Evolutionary conservation across 1,140 invertebrate genomes (phyloP).

Genomic region (Lordiphosa stackelbergi): DNA sequence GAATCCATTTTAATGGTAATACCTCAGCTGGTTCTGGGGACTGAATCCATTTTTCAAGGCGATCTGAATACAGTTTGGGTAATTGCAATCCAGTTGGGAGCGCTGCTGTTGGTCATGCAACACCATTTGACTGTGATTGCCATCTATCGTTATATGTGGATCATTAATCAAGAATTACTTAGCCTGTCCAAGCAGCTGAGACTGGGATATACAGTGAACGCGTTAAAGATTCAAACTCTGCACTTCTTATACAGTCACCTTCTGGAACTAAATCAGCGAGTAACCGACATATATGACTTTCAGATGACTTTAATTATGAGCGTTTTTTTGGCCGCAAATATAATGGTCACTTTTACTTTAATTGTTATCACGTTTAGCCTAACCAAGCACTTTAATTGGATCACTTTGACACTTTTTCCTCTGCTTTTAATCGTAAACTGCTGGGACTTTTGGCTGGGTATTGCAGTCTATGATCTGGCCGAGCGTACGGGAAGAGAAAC

Average conservation of each 20-base stretch:
- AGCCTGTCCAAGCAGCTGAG: neutral
- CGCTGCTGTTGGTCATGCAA: neutral
- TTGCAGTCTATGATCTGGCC: constrained; percentile 31
- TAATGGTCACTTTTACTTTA: constrained; percentile 17
- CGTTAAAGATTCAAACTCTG: neutral
- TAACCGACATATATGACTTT: constrained; percentile 26
- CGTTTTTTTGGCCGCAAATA: constrained; percentile 23
- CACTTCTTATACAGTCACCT: neutral
- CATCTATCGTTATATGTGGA: constrained; percentile 1
- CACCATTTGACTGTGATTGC: neutral
- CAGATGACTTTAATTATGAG: constrained; percentile 25
- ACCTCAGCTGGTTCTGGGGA: neutral
- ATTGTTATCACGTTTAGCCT: constrained; percentile 22
- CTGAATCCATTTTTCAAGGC: no score
- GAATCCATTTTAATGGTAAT: neutral
- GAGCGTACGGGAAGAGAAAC: constrained; percentile 26
- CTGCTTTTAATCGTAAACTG: constrained; percentile 37
- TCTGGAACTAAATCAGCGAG: constrained; percentile 15
- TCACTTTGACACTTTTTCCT: neutral
- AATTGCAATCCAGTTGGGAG: neutral
- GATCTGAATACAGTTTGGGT: neutral
- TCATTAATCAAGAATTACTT: neutral
- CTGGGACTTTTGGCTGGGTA: constrained; percentile 34
- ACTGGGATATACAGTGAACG: neutral
- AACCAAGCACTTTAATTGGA: neutral